Evolutionary conservation across 2,888 invertebrate genomes (phyloP).

Genomic region (Sphaerophoria taeniata): DNA sequence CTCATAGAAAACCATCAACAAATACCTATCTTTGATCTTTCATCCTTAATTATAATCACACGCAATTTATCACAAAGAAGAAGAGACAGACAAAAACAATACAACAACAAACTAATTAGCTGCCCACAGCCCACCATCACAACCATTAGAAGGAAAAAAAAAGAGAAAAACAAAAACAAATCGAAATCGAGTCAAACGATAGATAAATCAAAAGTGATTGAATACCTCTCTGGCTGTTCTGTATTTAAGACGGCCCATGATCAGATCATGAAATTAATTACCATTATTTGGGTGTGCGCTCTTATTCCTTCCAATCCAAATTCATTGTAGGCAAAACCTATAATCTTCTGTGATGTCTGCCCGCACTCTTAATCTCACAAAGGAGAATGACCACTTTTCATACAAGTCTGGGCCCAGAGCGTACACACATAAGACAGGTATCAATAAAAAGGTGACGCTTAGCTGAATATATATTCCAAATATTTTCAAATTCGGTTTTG

Average conservation of each 20-base stretch:
- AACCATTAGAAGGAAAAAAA: background rate
- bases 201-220: constrained; percentile 63
- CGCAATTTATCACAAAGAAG: constrained; percentile 36
- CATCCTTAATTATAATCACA: constrained; percentile 33
- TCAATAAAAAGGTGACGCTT: too few relatives aligned
- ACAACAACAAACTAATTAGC: constrained; percentile 53
- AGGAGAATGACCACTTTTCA: too few relatives aligned
- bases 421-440: too few relatives aligned
- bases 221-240: constrained; percentile 36
- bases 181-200: constrained; percentile 40
- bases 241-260: constrained; percentile 7
- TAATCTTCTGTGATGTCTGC: constrained; percentile 34
- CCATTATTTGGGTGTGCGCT: constrained; percentile 52
- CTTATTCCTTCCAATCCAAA: constrained; percentile 2
- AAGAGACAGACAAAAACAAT: background rate
- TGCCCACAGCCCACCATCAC: constrained; percentile 12
- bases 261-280: constrained; percentile 69
- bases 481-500: too few relatives aligned
- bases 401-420: too few relatives aligned
- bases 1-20: background rate
- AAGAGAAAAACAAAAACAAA: constrained; percentile 15
- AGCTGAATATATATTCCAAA: too few relatives aligned
- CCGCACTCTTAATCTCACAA: constrained; percentile 64
- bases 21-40: constrained; percentile 19
- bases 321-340: constrained; percentile 11